These are phyloP conservation scores for Microtus richardsoni DNA, from an alignment of 2,113 vertebrate genomes.

Conservation along the genomic window DNA sequence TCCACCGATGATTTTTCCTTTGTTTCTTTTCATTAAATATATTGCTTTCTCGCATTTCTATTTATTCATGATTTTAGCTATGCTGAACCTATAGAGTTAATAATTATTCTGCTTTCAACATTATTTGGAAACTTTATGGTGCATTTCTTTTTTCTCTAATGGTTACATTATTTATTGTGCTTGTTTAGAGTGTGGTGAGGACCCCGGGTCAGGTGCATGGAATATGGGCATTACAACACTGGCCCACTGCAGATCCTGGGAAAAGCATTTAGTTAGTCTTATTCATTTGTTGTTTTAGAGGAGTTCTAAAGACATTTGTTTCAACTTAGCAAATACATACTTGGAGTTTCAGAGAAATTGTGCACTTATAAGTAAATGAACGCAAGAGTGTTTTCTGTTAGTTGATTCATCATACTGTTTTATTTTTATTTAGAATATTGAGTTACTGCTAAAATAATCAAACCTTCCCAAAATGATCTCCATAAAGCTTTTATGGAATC, in stretches of 20 bases:
- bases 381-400: not conserved
- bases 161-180: not conserved
- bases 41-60: not conserved
- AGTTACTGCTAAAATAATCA: not conserved
- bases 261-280: not conserved
- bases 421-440: not conserved
- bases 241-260: too few relatives aligned
- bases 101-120: not conserved
- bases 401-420: not conserved
- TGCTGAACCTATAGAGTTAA: not conserved
- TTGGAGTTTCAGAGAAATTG: not conserved
- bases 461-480: not conserved
- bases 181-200: not conserved
- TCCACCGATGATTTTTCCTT: not conserved
- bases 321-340: not conserved
- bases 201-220: rapidly evolving
- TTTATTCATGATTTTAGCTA: not conserved
- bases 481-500: not conserved
- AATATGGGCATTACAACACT: not conserved
- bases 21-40: not conserved
- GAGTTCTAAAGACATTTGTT: not conserved
- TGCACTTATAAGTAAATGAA: not conserved
- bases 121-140: not conserved
- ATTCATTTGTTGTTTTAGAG: not conserved
- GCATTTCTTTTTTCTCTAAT: not conserved